Evolutionary conservation across 2,888 invertebrate species (phyloP).

Genomic region (Panopea generosa): DNA sequence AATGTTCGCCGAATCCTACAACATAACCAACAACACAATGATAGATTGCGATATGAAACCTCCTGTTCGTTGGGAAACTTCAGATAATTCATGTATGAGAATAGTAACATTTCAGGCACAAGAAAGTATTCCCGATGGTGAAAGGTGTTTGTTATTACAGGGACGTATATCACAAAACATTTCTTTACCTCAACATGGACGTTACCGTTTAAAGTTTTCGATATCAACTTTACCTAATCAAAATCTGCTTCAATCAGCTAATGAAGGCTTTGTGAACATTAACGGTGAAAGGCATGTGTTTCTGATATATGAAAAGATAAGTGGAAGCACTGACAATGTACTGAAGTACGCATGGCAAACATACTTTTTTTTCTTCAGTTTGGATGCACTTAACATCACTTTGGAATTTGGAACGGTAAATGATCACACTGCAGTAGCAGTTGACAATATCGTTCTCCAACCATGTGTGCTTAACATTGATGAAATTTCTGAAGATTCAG

Average conservation of each 20-base stretch:
- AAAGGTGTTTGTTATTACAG: slow-evolving; percentile 1
- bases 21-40: background rate
- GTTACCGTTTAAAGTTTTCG: slow-evolving; percentile 30
- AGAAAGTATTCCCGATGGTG: too few relatives aligned
- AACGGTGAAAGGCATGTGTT: slow-evolving; percentile 29
- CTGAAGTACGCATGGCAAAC: slow-evolving; percentile 38
- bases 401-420: slow-evolving; percentile 22
- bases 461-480: background rate
- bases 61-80: too few relatives aligned
- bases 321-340: background rate
- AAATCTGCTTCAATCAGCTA: slow-evolving; percentile 13
- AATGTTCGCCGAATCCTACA: background rate
- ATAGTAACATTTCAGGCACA: too few relatives aligned
- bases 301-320: slow-evolving; percentile 31
- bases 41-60: too few relatives aligned
- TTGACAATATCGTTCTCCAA: slow-evolving; percentile 31
- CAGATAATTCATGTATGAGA: too few relatives aligned
- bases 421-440: slow-evolving; percentile 15
- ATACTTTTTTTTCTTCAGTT: slow-evolving; percentile 35
- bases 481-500: background rate
- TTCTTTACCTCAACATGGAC: background rate
- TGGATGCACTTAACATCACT: background rate
- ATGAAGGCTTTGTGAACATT: slow-evolving; percentile 30
- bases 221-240: slow-evolving; percentile 27
- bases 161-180: slow-evolving; percentile 18